Percentiles rank a stretch among this genome's conserved stretches.
Evolutionary conservation across 2,888 invertebrate genomes (phyloP).

Genomic region (Eledona agricola): DNA sequence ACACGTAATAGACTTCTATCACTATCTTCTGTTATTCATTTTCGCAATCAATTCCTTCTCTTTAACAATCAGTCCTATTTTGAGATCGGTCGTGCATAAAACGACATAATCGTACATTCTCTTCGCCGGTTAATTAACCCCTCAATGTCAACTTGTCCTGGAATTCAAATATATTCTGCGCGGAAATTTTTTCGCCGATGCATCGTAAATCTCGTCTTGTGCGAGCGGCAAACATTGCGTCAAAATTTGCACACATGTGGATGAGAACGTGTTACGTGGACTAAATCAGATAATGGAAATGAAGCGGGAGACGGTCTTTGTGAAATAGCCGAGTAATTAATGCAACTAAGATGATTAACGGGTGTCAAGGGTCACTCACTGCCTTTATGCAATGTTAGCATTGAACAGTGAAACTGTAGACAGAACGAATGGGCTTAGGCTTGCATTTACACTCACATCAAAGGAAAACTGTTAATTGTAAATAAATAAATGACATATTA

Average conservation of each 20-base stretch:
- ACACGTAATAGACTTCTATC: constrained; percentile 11
- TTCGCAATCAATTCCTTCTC: constrained; percentile 29
- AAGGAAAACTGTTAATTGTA: too few species aligned
- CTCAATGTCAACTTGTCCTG: constrained; percentile 34
- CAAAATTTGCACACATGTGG: neutral
- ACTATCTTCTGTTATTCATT: constrained; percentile 17
- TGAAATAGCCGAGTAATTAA: constrained; percentile 4
- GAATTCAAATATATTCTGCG: constrained; percentile 28
- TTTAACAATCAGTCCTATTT: constrained; percentile 17
- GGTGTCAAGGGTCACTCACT: constrained; percentile 1
- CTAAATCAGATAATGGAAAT: constrained; percentile 1
- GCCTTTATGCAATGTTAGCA: neutral
- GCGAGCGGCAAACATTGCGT: too few species aligned
- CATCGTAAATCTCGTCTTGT: too few species aligned
- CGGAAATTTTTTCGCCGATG: too few species aligned
- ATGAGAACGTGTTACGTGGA: neutral
- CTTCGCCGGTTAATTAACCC: constrained; percentile 25
- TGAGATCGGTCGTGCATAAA: constrained; percentile 28
- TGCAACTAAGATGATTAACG: neutral
- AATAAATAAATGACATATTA: too few species aligned
- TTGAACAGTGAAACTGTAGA: neutral
- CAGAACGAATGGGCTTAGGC: too few species aligned
- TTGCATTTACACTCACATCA: too few species aligned
- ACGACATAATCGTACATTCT: constrained; percentile 17
- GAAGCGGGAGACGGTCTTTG: neutral